Evolutionary conservation across 1,140 invertebrate species (phyloP), one percentile per base, ranked within the genome.

Genomic region (Nasonia vitripennis): DNA sequence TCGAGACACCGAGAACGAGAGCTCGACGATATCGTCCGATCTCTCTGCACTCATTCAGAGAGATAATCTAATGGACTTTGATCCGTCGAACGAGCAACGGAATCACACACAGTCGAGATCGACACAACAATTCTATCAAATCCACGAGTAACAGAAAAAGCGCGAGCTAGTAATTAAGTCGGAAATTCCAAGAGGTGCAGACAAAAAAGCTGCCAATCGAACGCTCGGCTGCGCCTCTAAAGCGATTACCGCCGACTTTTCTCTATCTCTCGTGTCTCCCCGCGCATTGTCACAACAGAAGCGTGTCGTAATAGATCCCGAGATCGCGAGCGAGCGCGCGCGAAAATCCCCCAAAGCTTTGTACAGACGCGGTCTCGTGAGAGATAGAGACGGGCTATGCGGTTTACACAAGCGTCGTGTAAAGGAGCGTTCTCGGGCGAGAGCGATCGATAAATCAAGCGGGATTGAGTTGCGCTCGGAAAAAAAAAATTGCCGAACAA

Each of bases 141-240:
- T 3, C 34, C 34, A 37, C 1, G 34, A 37, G 34, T 10, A 45
- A 45, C 6, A 45, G 41, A 45, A 45, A 45, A 45, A 45, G 41
- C 27, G 34, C 51, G 55, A 62, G 55, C 6, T 45, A 45, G 7
- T 17, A 62, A 62, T 62, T 62, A 62, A 62, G 6, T 62, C 1
- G 20, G 20, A 62, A 62, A 6, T 62, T 62, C 6, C 55, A 17
- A 62, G 17, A 37, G 70, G 70, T 73, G 68, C 68, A 73, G 27
- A 37, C 7, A 37, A 34, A 73, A 73, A 34, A 34, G 70, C 3
- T 5, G 5, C 20, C 34, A 37, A 73, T 73, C 34, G 27, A 34
- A 37, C 70, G 70, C 70, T 73, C 27, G 70, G 23, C 27, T 34
- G 70, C 23, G 34, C 70, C 27, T 73, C 27, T 73, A 73, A 73